Evolutionary conservation across 2,888 invertebrate genomes (phyloP).

Genomic region (Microplitis manilae): DNA sequence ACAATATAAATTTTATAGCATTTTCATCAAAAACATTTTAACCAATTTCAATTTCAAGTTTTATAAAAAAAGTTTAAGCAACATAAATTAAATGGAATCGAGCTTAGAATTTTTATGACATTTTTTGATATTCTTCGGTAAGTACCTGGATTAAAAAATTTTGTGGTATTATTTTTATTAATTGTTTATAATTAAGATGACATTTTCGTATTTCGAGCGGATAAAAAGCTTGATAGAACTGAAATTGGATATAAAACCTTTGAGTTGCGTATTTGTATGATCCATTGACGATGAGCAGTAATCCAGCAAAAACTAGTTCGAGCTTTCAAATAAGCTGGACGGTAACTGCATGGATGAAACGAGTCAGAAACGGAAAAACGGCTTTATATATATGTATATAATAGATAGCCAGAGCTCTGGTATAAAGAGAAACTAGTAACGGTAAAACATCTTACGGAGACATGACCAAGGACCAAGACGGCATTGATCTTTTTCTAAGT

Average conservation of each 20-base stretch:
- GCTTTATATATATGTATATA: not conserved
- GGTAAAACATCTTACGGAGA: not conserved
- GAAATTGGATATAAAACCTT: not conserved
- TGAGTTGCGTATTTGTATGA: not conserved
- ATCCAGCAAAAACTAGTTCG: not conserved
- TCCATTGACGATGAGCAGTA: not conserved
- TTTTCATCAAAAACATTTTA: not conserved
- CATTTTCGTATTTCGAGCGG: too few relatives aligned
- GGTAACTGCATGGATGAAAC: constrained; percentile 1
- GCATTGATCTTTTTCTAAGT: constrained; percentile 25
- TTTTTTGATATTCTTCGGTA: too few relatives aligned
- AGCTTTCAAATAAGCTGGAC: constrained; percentile 1
- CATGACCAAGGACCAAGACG: not conserved
- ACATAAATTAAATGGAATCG: not conserved
- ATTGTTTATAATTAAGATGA: too few relatives aligned
- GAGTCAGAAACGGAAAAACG: not conserved
- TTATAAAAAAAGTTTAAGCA: not conserved
- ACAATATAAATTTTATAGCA: not conserved
- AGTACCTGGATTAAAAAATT: too few relatives aligned
- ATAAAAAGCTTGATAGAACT: not conserved
- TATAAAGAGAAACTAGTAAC: not conserved
- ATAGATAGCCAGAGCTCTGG: not conserved
- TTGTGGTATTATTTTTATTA: too few relatives aligned
- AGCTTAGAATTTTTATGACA: too few relatives aligned
- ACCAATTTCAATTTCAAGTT: not conserved